A percentile compares a stretch with the other conserved stretches of the same genome.
phyloP scores from a whole-genome alignment of 2,888 invertebrate genomes.

The Poecilobothrus nobilitatus region DNA sequence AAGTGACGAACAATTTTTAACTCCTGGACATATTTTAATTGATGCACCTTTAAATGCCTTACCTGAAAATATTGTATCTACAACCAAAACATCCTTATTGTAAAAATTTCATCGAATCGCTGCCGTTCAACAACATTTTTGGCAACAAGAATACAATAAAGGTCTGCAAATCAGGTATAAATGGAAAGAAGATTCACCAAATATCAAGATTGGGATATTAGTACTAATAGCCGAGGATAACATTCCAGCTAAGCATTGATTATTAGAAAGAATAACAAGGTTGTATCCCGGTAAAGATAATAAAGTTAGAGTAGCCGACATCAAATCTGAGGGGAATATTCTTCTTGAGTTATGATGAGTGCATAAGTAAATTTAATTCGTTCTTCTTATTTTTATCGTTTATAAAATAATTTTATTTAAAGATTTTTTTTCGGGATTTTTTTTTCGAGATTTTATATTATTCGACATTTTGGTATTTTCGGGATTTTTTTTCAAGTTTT shows the following conservation, averaged over 20 bases:
- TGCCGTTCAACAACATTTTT: conserved; percentile 16
- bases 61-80: neutral
- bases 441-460: no score
- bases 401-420: no score
- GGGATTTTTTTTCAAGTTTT: no score
- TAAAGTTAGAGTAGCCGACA: neutral
- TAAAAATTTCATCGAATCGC: conserved; percentile 15
- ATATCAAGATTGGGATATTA: neutral
- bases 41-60: conserved; percentile 13
- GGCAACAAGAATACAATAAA: conserved; percentile 14
- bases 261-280: neutral
- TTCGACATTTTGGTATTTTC: no score
- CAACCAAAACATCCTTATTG: conserved; percentile 11
- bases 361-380: no score
- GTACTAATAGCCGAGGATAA: neutral
- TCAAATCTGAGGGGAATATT: neutral
- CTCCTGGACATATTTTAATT: conserved; percentile 16
- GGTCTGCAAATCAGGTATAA: conserved; percentile 18
- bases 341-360: no score
- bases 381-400: no score
- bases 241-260: neutral
- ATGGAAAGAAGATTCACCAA: conserved; percentile 13
- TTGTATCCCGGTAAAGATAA: neutral
- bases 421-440: no score
- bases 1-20: conserved; percentile 13